Base-by-base conservation (phyloP, 2,888 invertebrate species). In the Mythimna lalbum region DNA sequence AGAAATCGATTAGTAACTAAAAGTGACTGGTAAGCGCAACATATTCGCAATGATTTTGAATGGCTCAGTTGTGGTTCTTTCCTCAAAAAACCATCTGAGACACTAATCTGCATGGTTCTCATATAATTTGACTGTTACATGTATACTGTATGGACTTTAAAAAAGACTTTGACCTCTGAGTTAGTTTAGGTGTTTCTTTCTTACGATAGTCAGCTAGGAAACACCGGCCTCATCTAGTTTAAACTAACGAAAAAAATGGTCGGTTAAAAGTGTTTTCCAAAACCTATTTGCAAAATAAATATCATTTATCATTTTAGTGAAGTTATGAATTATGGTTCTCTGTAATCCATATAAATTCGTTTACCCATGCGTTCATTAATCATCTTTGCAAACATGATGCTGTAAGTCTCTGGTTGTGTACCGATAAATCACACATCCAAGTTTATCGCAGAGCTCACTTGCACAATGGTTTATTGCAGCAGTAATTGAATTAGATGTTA, bases 401-500 rank as follows among this genome's bases (percentile, higher is more conserved):
- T 75, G 43, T 75, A 72, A 72, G 57, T 52, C 65, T 61, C 12
- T 47, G 63, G 62, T 73, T 69, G 60, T 77, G 68, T 63, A 67
- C 76, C 82, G 65, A 84, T 88, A 88, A 86, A 85, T 85, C 83
- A 81, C 80, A 84, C 65, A 80, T 79, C 52, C 31, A 80, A 79
- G 82, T 87, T 87, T 89, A 87, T 89, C 85, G 86, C 50, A 39
- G 65, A 71, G 68, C 82, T 68, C 76, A 80, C 88, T 93, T 90
- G 82, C 91, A 88, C 91, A 91, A 91, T 89, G 80, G 76, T 86
- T 86, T 87, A 89, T 88, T 87, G 85, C 86, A 83, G 80, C 81
- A 77, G 86, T 91, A 92, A 94, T 93, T 92, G 90, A 92, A 93
- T 94, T 91, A 91, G 88, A 90, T 87, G 92, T 92, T 91, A 90